Evolutionary conservation across 2,113 vertebrate genomes (phyloP).

Genomic region (Thunnus thynnus): DNA sequence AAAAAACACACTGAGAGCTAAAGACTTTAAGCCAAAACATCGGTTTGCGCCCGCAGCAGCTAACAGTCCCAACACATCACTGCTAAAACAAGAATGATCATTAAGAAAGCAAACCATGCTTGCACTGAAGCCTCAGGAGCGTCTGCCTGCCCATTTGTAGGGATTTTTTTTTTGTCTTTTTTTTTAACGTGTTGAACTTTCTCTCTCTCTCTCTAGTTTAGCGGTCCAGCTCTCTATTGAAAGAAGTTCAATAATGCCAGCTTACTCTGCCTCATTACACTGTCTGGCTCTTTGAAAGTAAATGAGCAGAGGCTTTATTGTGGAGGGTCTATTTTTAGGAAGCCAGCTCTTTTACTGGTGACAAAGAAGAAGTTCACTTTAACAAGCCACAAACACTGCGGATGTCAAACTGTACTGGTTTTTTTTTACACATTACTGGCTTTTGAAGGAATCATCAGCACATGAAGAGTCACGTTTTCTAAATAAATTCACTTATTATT

Average conservation of each 20-base stretch:
- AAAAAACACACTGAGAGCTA: not conserved
- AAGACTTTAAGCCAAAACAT: not conserved
- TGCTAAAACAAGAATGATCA: not conserved
- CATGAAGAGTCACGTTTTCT: too few species aligned
- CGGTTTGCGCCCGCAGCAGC: not conserved
- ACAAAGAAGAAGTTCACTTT: not conserved
- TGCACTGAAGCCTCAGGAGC: not conserved
- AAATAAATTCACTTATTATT: too few species aligned
- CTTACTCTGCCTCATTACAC: slow-evolving; percentile 45
- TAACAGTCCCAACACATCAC: not conserved
- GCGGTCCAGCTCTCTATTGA: not conserved
- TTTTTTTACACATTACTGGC: too few species aligned
- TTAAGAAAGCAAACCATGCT: not conserved
- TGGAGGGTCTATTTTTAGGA: slow-evolving; percentile 18
- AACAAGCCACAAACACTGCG: not conserved
- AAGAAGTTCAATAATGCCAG: slow-evolving; percentile 19
- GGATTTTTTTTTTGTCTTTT: not conserved
- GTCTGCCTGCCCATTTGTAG: not conserved
- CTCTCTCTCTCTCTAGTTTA: not conserved
- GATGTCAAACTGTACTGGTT: too few species aligned
- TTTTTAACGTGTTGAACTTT: not conserved
- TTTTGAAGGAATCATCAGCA: too few species aligned
- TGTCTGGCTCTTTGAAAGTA: slow-evolving; percentile 41
- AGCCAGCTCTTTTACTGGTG: not conserved
- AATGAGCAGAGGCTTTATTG: slow-evolving; percentile 29